Evolutionary conservation across 2,888 invertebrate species (phyloP), one percentile per base, ranked within the genome.

Genomic region (Slavum lentiscoides): DNA sequence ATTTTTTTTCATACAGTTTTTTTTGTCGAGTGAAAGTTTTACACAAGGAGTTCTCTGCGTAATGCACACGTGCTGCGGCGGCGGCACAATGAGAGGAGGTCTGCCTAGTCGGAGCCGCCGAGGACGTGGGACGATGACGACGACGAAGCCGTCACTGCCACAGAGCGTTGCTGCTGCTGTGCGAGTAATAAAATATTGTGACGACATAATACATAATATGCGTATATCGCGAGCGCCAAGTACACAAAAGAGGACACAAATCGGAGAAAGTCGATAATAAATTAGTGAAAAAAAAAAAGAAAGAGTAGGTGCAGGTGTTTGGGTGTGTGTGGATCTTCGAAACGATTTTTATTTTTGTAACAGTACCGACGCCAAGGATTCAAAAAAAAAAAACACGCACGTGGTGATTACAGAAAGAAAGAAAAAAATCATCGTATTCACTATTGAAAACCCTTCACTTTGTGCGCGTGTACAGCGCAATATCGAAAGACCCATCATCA

Each of bases 81-180:
- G 59, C 53, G 64, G 80, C 43, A 43, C 9, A 9, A 9, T 80
- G 80, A 80, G 80, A 80, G 80, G 80, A 75, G 43, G 58, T 59
- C 59, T 74, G 59, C 59, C n/a, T 30, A 30, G 30, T 64, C 23
- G 9, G 30, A 72, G 30, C 62, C 80, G 80, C 30, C 30, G 80
- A 80, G 80, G 80, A 80, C 80, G 80, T 80, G 72, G 80, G 80
- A 80, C 70, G 70, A 72, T 9, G 30, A 30, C 30, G 80, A 80
- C 70, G 70, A 64, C 15, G n/a, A n/a, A n/a, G 53, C 67, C 21
- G 61, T 23, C 64, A 21, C 21, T 37, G 69, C 43, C 39, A 5
- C 55, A 30, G 30, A 30, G 30, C 30, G 30, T 30, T 30, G 30
- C 4, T 30, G 66, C 61, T 49, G 67, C 72, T 72, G 75, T 43